A percentile compares a stretch with the other conserved stretches of the same genome.
Conservation (phyloP, 2,113 vertebrate species). For the Microtus ochrogaster region DNA sequence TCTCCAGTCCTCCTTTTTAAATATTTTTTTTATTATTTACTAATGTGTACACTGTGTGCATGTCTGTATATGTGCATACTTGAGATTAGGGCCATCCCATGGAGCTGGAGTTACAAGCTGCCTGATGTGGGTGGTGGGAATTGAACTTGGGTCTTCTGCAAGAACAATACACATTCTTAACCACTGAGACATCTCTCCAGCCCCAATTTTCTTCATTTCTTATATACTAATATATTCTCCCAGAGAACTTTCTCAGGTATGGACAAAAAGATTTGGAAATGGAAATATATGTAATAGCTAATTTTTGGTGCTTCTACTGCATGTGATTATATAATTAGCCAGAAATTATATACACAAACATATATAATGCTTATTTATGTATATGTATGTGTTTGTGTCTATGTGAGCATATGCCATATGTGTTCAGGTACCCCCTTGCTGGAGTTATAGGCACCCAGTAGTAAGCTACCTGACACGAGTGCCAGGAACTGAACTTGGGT, state of each 20-base stretch:
- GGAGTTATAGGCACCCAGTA: not conserved
- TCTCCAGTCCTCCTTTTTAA: not conserved
- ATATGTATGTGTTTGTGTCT: not conserved
- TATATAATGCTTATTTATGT: not conserved
- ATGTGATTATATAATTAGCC: conserved; percentile 21
- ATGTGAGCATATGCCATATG: not conserved
- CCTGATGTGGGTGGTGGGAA: not conserved
- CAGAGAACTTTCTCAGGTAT: conserved; percentile 18
- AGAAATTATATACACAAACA: conserved; percentile 30
- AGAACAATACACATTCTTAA: not conserved
- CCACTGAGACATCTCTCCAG: not conserved
- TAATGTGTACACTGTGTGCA: not conserved
- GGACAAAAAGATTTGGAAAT: not conserved
- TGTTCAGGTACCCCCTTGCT: not conserved
- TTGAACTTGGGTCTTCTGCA: not conserved
- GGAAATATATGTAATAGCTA: conserved; percentile 30
- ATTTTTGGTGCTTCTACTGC: conserved; percentile 41
- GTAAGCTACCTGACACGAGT: not conserved
- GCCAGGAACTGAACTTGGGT: not conserved
- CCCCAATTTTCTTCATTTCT: conserved; percentile 41
- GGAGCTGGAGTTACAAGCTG: not conserved
- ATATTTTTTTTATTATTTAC: not conserved
- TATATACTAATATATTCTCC: conserved; percentile 16
- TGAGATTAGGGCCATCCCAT: not conserved
- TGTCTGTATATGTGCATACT: not conserved